Evolutionary conservation across 1,140 invertebrate species (phyloP), one percentile per base, ranked within the genome.

Genomic region (Nephila pilipes): DNA sequence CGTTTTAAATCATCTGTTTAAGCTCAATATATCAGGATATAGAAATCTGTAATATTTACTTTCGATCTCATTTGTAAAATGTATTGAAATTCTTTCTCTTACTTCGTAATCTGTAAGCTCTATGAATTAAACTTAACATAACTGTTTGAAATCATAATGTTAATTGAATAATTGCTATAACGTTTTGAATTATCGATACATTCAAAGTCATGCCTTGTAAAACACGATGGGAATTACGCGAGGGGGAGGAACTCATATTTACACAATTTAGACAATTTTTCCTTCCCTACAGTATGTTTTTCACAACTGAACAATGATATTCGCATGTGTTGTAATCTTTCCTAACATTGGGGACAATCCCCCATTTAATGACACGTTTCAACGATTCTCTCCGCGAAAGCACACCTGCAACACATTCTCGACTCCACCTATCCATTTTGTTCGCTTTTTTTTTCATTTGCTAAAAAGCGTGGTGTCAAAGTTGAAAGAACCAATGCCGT

Each of bases 291-390:
- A 75, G 29, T 18, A 32, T 32, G 14, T 14, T 75, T 75, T 75
- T 75, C 69, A 36, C 14, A 29, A 20, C 32, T 18, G 2, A 1
- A 75, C 69, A 81, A 55, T 81, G 38, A 81, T n/a, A 46, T 81
- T 25, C 38, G 12, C n/a, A 55, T 55, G 79, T 81, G 79, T 81
- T 25, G 36, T 55, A 55, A 81, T n/a, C 22, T 6, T 25, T 55
- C 18, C 80, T 75, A 75, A 18, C 80, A 25, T 22, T 46, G 80
- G 80, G 80, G 80, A 81, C 80, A 55, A 55, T 81, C 36, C 80
- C 46, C 36, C 80, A 81, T 29, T 81, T 81, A 81, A 54, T 81
- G 80, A 54, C 80, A 81, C 80, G 80, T 81, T 25, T 16, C 80
- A 54, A 55, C 80, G n/a, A 81, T 81, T 81, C 46, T 81, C 80